These are phyloP conservation scores for Boulengeromyrus knoepffleri DNA, from an alignment of 2,113 vertebrate genomes.

Conservation along the genomic window DNA sequence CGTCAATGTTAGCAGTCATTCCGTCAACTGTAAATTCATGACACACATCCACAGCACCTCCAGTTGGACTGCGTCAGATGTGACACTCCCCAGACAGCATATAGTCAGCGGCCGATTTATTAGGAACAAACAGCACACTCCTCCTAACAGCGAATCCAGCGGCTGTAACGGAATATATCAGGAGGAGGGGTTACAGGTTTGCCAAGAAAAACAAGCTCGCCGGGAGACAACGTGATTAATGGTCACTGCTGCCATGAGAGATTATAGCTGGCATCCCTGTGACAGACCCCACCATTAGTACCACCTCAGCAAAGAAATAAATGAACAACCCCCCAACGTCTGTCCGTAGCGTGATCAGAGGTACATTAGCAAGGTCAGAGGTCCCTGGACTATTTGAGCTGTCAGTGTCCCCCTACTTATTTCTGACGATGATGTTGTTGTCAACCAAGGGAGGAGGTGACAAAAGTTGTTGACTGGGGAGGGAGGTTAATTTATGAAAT, in stretches of 20 bases:
- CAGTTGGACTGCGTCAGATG: not conserved
- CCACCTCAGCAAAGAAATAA: constrained; percentile 27
- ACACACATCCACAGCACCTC: not conserved
- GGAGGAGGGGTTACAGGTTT: not conserved
- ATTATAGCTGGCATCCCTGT: constrained; percentile 10
- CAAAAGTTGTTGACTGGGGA: not conserved
- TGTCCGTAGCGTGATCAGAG: constrained; percentile 15
- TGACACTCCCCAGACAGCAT: not conserved
- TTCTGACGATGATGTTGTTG: not conserved
- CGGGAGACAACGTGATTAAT: constrained; percentile 8
- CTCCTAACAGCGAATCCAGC: not conserved
- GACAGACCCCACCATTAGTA: constrained; percentile 44
- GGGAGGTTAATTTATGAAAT: not conserved
- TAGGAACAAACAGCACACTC: not conserved
- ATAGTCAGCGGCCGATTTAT: not conserved
- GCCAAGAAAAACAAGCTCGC: not conserved
- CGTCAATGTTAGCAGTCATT: not conserved
- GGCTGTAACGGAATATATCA: not conserved
- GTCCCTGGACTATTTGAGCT: not conserved
- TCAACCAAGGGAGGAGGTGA: not conserved
- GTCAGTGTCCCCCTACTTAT: not conserved
- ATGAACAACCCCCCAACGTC: constrained; percentile 27
- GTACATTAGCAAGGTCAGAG: not conserved
- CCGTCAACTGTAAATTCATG: not conserved
- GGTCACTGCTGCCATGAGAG: not conserved